Evolutionary conservation across 2,888 invertebrate species (phyloP), one percentile per base, ranked within the genome.

Genomic region (Rapana venosa): DNA sequence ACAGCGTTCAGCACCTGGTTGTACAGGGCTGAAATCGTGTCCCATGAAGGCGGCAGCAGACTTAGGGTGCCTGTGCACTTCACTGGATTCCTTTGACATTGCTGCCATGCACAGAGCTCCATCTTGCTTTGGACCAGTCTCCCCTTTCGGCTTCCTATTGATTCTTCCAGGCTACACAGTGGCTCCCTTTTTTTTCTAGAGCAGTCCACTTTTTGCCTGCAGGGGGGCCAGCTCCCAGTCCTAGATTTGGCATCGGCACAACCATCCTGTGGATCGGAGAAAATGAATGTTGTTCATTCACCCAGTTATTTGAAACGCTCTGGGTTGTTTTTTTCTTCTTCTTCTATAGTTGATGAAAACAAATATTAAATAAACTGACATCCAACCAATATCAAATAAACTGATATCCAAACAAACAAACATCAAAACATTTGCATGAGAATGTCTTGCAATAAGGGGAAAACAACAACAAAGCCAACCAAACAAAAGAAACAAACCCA

Each of bases 41-140:
- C 92, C 92, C 92, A 91, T 32, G 91, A 90, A 61, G 92, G 90
- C 81, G 92, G 92, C 77, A 92, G 74, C 20, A 91, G 87, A 35
- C 89, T 83, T 85, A 89, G 83, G 35, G 91, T 90, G 81, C 89
- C 89, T 32, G 87, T 87, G 83, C 56, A 86, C 26, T 47, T 22
- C 26, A n/a, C 81, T 36, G 56, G 56, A 86, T 89, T 86, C 88
- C 88, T 90, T 87, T 88, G 90, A 89, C 89, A 88, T 35, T 89
- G 89, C 74, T 91, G 87, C 91, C 90, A 90, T 61, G 90, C 87
- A 86, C 85, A 79, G 61, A 91, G 77, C 91, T 91, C 91, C 91
- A 91, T 91, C 61, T 91, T 90, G 89, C 86, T 66, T 87, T 84
- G 58, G 87, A 35, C 88, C n/a, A 35, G n/a, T 74, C 74, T 26